phyloP scores from a whole-genome alignment of 2,888 invertebrate genomes.

The Drosophila demipolita region DNA sequence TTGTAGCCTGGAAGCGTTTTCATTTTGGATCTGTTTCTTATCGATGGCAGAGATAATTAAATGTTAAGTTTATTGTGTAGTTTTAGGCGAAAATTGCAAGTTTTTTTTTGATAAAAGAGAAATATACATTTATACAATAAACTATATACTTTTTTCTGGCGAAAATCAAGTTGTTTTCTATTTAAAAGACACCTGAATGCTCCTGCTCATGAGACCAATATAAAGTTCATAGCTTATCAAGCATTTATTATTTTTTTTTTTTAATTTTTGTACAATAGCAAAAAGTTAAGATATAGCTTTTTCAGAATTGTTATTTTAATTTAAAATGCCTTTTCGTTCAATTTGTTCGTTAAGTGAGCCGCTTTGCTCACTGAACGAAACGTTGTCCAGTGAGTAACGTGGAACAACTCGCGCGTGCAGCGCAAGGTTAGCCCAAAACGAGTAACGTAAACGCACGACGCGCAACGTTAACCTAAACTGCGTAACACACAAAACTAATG shows the following conservation, averaged over 20 bases:
- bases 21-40: constrained; percentile 26
- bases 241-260: background rate
- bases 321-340: constrained; percentile 3
- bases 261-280: background rate
- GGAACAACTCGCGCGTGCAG: constrained; percentile 18
- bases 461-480: constrained; percentile 45
- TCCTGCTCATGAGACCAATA: background rate
- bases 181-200: background rate
- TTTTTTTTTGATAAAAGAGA: constrained; percentile 58
- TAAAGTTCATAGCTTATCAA: background rate
- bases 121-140: constrained; percentile 56
- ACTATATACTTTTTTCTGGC: constrained; percentile 69
- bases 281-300: background rate
- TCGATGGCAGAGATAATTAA: constrained; percentile 42
- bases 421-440: constrained; percentile 40
- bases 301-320: background rate
- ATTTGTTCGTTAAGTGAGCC: constrained; percentile 14
- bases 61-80: constrained; percentile 79
- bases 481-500: constrained; percentile 52
- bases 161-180: constrained; percentile 35
- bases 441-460: constrained; percentile 50
- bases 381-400: constrained; percentile 19
- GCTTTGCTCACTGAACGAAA: constrained; percentile 32
- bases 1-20: constrained; percentile 31
- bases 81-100: constrained; percentile 70